Conservation (phyloP, 1,140 invertebrate genomes). For the Ladona fulva region DNA sequence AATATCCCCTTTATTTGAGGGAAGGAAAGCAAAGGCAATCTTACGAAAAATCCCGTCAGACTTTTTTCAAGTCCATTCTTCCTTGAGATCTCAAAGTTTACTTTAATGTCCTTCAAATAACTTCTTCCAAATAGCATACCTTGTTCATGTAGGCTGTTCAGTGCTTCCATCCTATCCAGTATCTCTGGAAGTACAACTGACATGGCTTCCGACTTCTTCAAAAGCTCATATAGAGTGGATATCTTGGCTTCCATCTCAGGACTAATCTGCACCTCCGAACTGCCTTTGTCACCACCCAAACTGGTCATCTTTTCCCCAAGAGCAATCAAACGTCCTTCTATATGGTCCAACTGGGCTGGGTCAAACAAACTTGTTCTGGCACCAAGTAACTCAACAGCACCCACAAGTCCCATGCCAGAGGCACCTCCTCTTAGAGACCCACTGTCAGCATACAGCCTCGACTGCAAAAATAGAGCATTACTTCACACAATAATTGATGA, state of each 20-base stretch:
- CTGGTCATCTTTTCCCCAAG: slow-evolving; percentile 67
- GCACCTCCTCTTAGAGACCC: background rate
- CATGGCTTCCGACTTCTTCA: slow-evolving; percentile 73
- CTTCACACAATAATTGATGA: too few relatives aligned
- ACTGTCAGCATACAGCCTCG: background rate
- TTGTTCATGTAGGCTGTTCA: slow-evolving; percentile 82
- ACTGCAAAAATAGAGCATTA: background rate
- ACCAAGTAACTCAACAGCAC: slow-evolving; percentile 62
- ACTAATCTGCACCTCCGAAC: background rate
- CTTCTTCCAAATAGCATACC: slow-evolving; percentile 44
- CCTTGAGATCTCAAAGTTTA: too few relatives aligned
- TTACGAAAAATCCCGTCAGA: too few relatives aligned
- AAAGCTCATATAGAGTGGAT: slow-evolving; percentile 72
- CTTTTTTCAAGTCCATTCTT: too few relatives aligned
- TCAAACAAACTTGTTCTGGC: slow-evolving; percentile 71
- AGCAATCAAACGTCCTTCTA: slow-evolving; percentile 64
- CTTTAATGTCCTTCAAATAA: too few relatives aligned
- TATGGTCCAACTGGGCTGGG: slow-evolving; percentile 66
- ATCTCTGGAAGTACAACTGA: slow-evolving; percentile 68
- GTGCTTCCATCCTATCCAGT: slow-evolving; percentile 68
- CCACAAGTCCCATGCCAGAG: slow-evolving; percentile 38
- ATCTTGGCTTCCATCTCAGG: slow-evolving; percentile 45
- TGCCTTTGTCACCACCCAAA: slow-evolving; percentile 49
- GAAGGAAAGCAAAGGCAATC: too few relatives aligned
- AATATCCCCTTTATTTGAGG: too few relatives aligned